Evolutionary conservation across 2,888 invertebrate genomes (phyloP), one percentile per base, ranked within the genome.

Genomic region (Apamea anceps): DNA sequence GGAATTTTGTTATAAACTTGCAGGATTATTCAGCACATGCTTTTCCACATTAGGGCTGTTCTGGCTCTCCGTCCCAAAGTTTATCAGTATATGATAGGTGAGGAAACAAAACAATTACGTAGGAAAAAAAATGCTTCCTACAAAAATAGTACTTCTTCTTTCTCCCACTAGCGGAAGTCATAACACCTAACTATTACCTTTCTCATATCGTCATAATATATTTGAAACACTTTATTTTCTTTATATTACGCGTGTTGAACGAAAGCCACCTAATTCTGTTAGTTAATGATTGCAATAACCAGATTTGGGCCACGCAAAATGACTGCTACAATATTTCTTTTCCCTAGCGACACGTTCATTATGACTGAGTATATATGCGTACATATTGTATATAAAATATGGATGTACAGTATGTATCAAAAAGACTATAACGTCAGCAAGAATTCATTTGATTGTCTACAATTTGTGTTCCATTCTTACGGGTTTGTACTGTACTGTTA

Each of bases 201-300:
- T 25, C 67, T 71, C n/a, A 67, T 66, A 71, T 67, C 21, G 62
- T 12, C 42, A 71, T 77, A 66, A 81, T 70, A 81, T 73, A 85
- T 85, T 75, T 75, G 85, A 77, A 84, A 75, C 77, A 85, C 65
- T 81, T 77, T 75, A 85, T 81, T 81, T 48, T 66, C 73, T 63
- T 76, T 57, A 74, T 85, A 85, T 85, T 81, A 78, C 15, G 42
- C 32, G 62, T 74, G 79, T 77, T 70, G 72, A 62, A 85, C 79
- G 72, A 82, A 85, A 79, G 62, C 67, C 57, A 54, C 66, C 77
- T 85, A 82, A 85, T 85, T 85, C 85, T 72, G 75, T 85, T 82
- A 85, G 75, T 82, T 85, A 85, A 85, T 85, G 83, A 85, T 83
- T 80, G 77, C 76, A 80, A 86, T 86, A 83, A 85, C 80, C 77